These are phyloP conservation scores for Terrapene triunguis DNA, from an alignment of 2,113 vertebrate genomes.

Conservation along the genomic window DNA sequence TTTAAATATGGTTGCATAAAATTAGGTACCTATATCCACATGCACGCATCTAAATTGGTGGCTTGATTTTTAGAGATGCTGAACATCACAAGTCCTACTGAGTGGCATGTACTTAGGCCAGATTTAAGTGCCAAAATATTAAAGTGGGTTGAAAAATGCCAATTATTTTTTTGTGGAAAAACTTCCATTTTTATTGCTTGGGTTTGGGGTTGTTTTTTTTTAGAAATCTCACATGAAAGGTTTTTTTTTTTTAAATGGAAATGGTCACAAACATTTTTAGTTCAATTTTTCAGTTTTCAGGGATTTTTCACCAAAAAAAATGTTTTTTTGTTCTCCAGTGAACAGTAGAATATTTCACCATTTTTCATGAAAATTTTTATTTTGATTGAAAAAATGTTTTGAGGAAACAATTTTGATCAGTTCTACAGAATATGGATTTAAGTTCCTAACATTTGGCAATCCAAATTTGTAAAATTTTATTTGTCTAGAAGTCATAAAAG, in stretches of 20 bases:
- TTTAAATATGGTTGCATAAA: neutral
- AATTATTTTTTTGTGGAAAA: neutral
- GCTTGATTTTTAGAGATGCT: accelerated
- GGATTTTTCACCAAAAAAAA: no score
- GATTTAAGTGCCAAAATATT: neutral
- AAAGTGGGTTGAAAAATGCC: neutral
- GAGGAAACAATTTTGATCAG: neutral
- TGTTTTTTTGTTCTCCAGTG: neutral
- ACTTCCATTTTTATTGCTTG: neutral
- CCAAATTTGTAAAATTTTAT: neutral
- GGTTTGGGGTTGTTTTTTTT: neutral
- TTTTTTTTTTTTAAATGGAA: neutral
- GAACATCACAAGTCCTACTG: neutral
- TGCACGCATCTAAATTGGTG: neutral
- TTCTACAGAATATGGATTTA: neutral
- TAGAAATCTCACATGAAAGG: neutral
- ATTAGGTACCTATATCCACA: neutral
- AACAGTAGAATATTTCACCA: neutral
- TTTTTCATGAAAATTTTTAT: neutral
- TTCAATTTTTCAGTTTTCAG: neutral
- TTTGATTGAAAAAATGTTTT: neutral
- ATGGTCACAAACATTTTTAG: neutral
- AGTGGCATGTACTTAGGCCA: neutral
- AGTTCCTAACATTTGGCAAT: neutral
- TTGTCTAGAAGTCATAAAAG: neutral